Evolutionary conservation across 2,113 vertebrate genomes (phyloP), one percentile per base, ranked within the genome.

Genomic region (Harpagus bidentatus): DNA sequence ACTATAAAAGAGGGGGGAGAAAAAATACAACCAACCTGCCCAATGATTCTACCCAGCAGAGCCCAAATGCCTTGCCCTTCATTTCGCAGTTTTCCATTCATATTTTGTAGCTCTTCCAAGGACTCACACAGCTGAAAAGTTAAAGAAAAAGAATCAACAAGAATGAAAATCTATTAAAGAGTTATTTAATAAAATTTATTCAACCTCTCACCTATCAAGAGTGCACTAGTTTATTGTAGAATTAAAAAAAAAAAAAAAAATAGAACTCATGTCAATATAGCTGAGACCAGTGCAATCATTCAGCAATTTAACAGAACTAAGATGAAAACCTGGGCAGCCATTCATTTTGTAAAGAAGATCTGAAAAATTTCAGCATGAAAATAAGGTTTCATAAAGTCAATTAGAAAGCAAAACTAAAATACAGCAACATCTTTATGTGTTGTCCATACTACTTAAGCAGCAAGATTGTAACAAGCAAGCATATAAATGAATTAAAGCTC

Each of bases 51-150:
- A 38, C 99, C 99, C 92, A 99, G 97, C 45, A 99, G 97, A 95
- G 98, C 98, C 99, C 99, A 99, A 82, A 99, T 98, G 86, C 98
- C 97, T 97, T 99, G 99, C 42, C 99, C 99, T 97, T 99, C 99
- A 71, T 98, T 98, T 71, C 99, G 98, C 93, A 99, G 98, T 95
- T 99, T 98, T 69, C 99, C 98, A 91, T 99, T 99, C 96, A 99
- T 97, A 94, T 99, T 99, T 90, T 99, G 99, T 67, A 99, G 98
- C 79, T 99, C 99, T 98, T 99, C 99, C 97, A 99, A 98, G 70
- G 99, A 99, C 91, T 99, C 99, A 78, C 99, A 99, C 6, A 99
- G 98, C 99, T 99, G 95, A 74, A 97, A 97, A 90, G n/a, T 83
- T 89, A 78, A 95, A 92, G 11, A 31, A 70, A 62, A 58, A 83